Evolutionary conservation across 2,888 invertebrate species (phyloP).

Genomic region (Chrysopilus asiliformis): DNA sequence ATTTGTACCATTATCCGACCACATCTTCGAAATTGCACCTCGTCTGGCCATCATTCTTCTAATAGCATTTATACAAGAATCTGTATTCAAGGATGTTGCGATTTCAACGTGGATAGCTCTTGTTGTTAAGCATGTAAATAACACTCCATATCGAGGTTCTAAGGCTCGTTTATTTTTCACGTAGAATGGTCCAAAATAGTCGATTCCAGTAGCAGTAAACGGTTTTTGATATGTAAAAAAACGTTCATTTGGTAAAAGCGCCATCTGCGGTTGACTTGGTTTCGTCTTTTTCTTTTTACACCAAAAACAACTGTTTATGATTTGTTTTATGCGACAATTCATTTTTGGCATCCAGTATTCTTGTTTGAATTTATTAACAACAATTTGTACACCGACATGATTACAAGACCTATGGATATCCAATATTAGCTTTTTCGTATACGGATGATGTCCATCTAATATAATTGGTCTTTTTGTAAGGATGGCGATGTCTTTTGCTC

Average conservation of each 20-base stretch:
- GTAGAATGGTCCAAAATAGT: constrained; percentile 8
- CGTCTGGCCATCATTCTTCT: constrained; percentile 13
- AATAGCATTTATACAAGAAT: constrained; percentile 14
- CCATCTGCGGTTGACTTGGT: constrained; percentile 17
- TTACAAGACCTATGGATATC: neutral
- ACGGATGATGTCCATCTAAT: constrained; percentile 5
- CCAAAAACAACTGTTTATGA: constrained; percentile 5
- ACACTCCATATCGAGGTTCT: too few relatives aligned
- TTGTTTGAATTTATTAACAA: constrained; percentile 4
- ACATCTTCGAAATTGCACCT: constrained; percentile 11
- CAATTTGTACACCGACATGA: constrained; percentile 3
- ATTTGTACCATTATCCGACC: constrained; percentile 15
- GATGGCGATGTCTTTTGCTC: neutral
- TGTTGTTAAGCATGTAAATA: too few relatives aligned
- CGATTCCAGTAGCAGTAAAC: too few relatives aligned
- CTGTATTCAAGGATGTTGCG: constrained; percentile 10
- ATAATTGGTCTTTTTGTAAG: constrained; percentile 7
- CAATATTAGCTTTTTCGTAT: constrained; percentile 2
- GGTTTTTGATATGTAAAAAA: too few relatives aligned
- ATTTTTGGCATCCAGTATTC: constrained; percentile 9
- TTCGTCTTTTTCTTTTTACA: constrained; percentile 9
- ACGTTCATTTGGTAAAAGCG: constrained; percentile 16
- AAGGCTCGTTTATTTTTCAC: constrained; percentile 10
- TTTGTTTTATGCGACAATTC: constrained; percentile 5
- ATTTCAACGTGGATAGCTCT: constrained; percentile 15